Conservation (phyloP, 1,140 invertebrate species). For the Hylaeus volcanicus region DNA sequence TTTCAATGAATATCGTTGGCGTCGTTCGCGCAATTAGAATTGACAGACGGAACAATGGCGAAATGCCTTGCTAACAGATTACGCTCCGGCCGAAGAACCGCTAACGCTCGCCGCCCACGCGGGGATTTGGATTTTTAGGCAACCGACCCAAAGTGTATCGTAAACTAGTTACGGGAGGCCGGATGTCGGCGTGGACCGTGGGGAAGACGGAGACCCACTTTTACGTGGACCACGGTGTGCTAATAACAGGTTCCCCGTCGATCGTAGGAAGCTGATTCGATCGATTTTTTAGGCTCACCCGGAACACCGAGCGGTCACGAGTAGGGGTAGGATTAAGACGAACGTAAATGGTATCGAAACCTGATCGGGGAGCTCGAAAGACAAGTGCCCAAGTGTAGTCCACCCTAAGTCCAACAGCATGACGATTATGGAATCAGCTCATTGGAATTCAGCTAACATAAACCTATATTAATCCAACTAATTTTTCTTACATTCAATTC, state of each 20-base stretch:
- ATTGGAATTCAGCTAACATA: no score
- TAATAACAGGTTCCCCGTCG: slow-evolving; percentile 41
- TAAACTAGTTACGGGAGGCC: slow-evolving; percentile 36
- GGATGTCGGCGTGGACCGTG: slow-evolving; percentile 24
- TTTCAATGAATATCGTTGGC: slow-evolving; percentile 61
- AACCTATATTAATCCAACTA: no score
- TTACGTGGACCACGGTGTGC: slow-evolving; percentile 12
- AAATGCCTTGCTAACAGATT: slow-evolving; percentile 23
- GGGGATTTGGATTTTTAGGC: slow-evolving; percentile 66
- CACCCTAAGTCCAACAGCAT: no score
- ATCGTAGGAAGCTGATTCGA: slow-evolving; percentile 46
- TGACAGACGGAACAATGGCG: slow-evolving; percentile 72
- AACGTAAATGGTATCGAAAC: slow-evolving; percentile 17
- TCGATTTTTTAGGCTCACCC: slow-evolving; percentile 17
- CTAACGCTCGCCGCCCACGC: slow-evolving; percentile 59
- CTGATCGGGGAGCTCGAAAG: background rate
- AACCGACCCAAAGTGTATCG: slow-evolving; percentile 34
- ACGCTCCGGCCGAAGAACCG: slow-evolving; percentile 21
- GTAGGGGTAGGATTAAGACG: slow-evolving; percentile 14
- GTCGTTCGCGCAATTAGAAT: slow-evolving; percentile 64
- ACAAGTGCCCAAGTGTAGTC: background rate
- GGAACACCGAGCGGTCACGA: background rate
- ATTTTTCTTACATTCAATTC: no score
- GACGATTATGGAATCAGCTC: no score
- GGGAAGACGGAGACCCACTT: slow-evolving; percentile 19